These are phyloP conservation scores for Gnathonemus echidnorhynchus DNA, from an alignment of 2,113 vertebrate species.

Conservation along the genomic window DNA sequence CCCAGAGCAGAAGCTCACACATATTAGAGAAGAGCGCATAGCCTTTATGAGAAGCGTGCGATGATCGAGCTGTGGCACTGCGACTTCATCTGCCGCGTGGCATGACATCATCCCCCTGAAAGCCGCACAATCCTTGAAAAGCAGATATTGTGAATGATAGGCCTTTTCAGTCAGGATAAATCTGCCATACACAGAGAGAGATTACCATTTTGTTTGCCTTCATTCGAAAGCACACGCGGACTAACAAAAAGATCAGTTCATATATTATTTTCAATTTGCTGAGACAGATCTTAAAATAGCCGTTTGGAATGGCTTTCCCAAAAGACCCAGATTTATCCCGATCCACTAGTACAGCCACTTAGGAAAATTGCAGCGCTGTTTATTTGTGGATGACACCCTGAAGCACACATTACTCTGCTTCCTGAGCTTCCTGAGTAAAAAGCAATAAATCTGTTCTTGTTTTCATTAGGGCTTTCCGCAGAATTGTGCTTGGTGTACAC, in stretches of 20 bases:
- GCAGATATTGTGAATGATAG: neutral
- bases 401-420: neutral
- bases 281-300: slow-evolving; percentile 8
- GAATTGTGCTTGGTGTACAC: neutral
- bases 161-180: neutral
- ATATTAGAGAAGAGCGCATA: neutral
- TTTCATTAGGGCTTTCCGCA: neutral
- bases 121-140: neutral
- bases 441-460: neutral
- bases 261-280: neutral
- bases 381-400: slow-evolving; percentile 3
- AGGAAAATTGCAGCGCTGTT: slow-evolving; percentile 7
- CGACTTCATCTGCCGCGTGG: neutral
- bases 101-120: neutral
- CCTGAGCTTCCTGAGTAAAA: neutral
- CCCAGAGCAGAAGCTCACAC: neutral
- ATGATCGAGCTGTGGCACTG: neutral
- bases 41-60: neutral
- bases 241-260: neutral
- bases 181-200: neutral
- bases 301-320: neutral
- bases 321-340: neutral
- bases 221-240: neutral
- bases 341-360: neutral
- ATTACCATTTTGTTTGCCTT: neutral